Evolutionary conservation across 2,797 vertebrate genomes (phyloP).

Genomic region (Typhlichthys eigenmanni): DNA sequence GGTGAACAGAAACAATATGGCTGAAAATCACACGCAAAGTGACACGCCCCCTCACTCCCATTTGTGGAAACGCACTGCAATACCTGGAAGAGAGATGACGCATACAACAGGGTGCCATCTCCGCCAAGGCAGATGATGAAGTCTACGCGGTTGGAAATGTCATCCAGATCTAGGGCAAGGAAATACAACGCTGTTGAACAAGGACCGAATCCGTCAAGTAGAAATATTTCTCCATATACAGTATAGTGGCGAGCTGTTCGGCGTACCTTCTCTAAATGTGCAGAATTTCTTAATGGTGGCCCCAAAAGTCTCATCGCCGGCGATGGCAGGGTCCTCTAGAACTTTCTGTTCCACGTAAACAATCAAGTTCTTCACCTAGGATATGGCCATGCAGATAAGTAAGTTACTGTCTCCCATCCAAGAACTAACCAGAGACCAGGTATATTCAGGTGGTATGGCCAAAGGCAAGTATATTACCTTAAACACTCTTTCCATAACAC

Average conservation of each 20-base stretch:
- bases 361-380: slow-evolving; percentile 89
- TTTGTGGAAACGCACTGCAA: background rate
- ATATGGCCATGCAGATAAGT: background rate
- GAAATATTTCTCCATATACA: background rate
- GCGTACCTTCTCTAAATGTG: slow-evolving; percentile 93
- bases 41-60: background rate
- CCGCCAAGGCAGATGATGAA: slow-evolving; percentile 96
- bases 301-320: slow-evolving; percentile 87
- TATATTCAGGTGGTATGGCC: too few relatives aligned
- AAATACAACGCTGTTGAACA: background rate
- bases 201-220: background rate
- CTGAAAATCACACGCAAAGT: background rate
- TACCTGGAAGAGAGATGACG: slow-evolving; percentile 94
- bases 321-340: slow-evolving; percentile 91
- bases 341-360: slow-evolving; percentile 97
- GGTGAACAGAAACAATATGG: background rate
- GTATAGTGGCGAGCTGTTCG: background rate
- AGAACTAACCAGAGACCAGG: background rate
- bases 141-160: slow-evolving; percentile 92
- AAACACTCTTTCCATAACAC: too few relatives aligned
- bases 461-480: too few relatives aligned
- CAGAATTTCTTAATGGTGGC: slow-evolving; percentile 91
- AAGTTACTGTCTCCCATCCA: background rate
- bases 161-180: slow-evolving; percentile 83
- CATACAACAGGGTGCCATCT: slow-evolving; percentile 91